These are phyloP conservation scores for Bambusicola thoracicus DNA, from an alignment of 2,113 vertebrate genomes.

Conservation along the genomic window DNA sequence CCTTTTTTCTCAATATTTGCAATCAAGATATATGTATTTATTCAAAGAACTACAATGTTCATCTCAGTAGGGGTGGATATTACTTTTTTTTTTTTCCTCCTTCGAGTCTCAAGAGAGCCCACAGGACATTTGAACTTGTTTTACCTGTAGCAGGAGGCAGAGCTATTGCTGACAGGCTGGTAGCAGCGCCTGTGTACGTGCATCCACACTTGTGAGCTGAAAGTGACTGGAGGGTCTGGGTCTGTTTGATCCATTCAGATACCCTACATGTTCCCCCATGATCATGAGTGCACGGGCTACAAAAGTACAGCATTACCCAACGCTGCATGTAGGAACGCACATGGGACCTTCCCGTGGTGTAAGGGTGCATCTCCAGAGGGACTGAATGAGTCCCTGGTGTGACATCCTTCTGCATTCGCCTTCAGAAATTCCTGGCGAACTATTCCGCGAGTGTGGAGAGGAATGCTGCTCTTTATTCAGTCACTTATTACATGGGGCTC, in stretches of 20 bases:
- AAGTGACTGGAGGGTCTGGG: neutral
- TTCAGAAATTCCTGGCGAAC: constrained; percentile 67
- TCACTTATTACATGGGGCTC: constrained; percentile 71
- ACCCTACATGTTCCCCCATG: neutral
- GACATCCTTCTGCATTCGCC: constrained; percentile 20
- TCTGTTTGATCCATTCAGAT: rapidly evolving
- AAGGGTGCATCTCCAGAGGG: neutral
- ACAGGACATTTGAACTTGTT: neutral
- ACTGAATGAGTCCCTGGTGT: neutral
- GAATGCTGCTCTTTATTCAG: constrained; percentile 65
- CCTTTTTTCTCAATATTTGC: neutral
- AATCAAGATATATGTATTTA: neutral
- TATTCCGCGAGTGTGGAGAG: constrained; percentile 63
- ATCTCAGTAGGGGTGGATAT: neutral
- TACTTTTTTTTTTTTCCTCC: neutral
- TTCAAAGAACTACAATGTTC: neutral
- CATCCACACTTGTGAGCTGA: rapidly evolving
- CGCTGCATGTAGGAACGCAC: neutral
- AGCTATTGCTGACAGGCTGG: neutral
- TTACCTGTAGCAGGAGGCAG: neutral
- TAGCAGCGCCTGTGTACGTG: neutral
- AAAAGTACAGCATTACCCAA: neutral
- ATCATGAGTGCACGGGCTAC: rapidly evolving
- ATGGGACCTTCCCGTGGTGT: neutral
- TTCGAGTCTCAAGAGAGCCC: neutral